Base-by-base conservation (phyloP, 2,113 vertebrate genomes). In the Hippocampus zosterae region DNA sequence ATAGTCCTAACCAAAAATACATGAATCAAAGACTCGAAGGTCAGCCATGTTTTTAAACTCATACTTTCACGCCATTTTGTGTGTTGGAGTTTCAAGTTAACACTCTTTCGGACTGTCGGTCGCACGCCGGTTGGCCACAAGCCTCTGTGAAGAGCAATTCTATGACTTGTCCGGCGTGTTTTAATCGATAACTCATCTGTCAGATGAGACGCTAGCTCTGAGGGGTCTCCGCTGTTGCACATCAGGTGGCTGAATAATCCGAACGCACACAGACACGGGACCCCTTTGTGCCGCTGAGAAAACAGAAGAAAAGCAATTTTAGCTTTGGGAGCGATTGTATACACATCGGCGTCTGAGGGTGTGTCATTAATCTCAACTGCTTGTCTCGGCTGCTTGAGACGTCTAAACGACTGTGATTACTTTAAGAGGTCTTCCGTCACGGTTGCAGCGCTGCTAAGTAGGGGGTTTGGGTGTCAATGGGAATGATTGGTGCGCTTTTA, bases 161-260 rank as follows among this genome's bases (percentile, higher is more conserved):
- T 40, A 81, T 70, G 61, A 71, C 70, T 70, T 77, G 71, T 57
- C 46, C 13, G 48, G 60, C 78, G 44, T 84, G 79, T 79, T 64
- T 46, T 77, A 71, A 86, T 88, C 84, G 7, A 87, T 86, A 87
- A 59, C 78, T 87, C 78, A 82, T 84, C 84, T 83, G 85, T 78
- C 76, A 84, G 73, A 76, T 75, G 77, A 76, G 73, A 67, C 82
- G 67, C 68, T 52, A 46, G 71, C 68, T 68, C 68, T 68, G 53
- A 65, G 67, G 29, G 40, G 53, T n/a, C 42, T 33, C 53, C 78
- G 40, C 60, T 55, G 68, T 69, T 55, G 33, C 71, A 53, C 72
- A 74, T 37, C 71, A 56, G 56, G 40, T 64, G 60, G 52, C 63
- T 75, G 53, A 70, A 33, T 53, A 65, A 70, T 3, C 41, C 52